A percentile compares a stretch with the other conserved stretches of the same genome.
phyloP scores from a whole-genome alignment of 2,888 invertebrate species.

The Alentia gelatinosa region DNA sequence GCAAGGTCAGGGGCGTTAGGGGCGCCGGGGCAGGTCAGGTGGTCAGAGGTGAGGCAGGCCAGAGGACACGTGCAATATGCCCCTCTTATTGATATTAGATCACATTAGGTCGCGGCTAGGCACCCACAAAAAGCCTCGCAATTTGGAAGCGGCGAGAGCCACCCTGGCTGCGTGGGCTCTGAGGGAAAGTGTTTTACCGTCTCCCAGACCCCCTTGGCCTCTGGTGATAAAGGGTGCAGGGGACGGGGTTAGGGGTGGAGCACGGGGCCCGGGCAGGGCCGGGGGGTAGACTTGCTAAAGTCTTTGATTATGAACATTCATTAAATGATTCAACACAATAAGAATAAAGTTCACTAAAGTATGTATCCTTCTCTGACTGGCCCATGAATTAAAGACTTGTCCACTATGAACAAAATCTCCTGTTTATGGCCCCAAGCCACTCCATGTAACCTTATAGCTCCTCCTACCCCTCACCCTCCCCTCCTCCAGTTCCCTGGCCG shows the following conservation, averaged over 20 bases:
- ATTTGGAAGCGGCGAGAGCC: not conserved
- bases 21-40: not conserved
- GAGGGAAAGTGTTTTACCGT: conserved; percentile 27
- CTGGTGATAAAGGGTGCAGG: not conserved
- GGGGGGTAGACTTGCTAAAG: too few relatives aligned
- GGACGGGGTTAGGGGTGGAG: not conserved
- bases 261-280: not conserved
- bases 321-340: too few relatives aligned
- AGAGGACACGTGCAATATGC: conserved; percentile 45
- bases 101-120: conserved; percentile 33
- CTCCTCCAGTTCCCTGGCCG: too few relatives aligned
- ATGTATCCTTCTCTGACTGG: too few relatives aligned
- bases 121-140: not conserved
- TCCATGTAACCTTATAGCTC: too few relatives aligned
- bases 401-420: too few relatives aligned
- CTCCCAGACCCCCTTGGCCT: not conserved
- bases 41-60: conserved; percentile 31
- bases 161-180: not conserved
- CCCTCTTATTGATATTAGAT: conserved; percentile 50
- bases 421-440: too few relatives aligned
- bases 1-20: conserved; percentile 38
- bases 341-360: too few relatives aligned
- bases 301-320: too few relatives aligned
- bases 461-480: too few relatives aligned
- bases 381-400: too few relatives aligned